Base-by-base conservation (phyloP, 2,113 vertebrate genomes). In the Podilymbus podiceps region DNA sequence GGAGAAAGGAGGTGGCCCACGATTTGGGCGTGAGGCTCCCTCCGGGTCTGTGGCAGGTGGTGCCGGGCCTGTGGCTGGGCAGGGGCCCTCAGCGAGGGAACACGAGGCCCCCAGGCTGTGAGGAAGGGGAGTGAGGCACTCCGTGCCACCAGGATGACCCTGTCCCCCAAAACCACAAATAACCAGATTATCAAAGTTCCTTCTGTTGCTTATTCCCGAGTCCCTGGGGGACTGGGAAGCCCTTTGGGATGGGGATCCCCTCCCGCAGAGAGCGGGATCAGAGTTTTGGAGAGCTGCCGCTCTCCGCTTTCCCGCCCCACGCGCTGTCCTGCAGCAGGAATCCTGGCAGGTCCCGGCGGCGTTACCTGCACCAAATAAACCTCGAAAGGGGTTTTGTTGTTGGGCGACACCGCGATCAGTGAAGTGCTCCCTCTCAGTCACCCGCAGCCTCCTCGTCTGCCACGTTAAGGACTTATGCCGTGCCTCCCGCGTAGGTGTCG, bases 121-220 rank as follows among this genome's bases (percentile, higher is more conserved):
- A 22, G 30, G 8, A 5, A 7, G 73, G 44, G 35, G 20, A 38
- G 28, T 1, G 3, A 59, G 44, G 40, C 44, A 28, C 67, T 27
- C 1, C 2, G 0, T 7, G 16, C 81, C 56, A 40, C 58, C 30
- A 2, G 46, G 31, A 15, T 10, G 33, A n/a, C 10, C 33, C 55
- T 33, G 27, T 18, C 3, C 35, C 42, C 52, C 2, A 3, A 46
- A 49, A 12, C 60, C 33, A 2, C 0, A 0, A 3, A 4, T 15
- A 53, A 28, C 35, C 10, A 47, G 15, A 0, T n/a, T 15, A 5
- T 23, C 6, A 0, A 2, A 6, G 15, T 11, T 3, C 1, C 24
- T 42, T 31, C 69, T 8, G 0, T n/a, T 2, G 40, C 8, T 53
- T 52, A 0, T 27, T 71, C 56, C 67, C 6, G 40, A 83, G 56